Percentiles rank a stretch among this genome's conserved stretches.
Evolutionary conservation across 2,797 vertebrate species (phyloP).

Genomic region (Tokudaia tokunoshimensis): DNA sequence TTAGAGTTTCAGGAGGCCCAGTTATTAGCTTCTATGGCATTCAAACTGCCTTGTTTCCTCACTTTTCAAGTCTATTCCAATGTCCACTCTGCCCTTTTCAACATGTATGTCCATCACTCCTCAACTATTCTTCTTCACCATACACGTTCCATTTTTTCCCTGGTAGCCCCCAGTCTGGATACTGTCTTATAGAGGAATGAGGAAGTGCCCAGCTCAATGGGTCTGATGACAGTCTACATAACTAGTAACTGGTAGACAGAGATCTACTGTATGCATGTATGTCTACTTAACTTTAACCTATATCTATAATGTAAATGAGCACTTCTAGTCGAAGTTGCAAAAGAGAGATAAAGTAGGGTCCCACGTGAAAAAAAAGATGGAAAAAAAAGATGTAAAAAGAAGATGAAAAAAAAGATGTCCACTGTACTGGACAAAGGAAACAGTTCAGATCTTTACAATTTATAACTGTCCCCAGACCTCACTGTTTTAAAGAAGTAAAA

Average conservation of each 20-base stretch:
- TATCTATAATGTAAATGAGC: conserved; percentile 11
- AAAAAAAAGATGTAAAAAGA: neutral
- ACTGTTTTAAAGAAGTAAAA: conserved; percentile 56
- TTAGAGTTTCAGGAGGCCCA: neutral
- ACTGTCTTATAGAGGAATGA: neutral
- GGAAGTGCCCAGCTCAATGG: neutral
- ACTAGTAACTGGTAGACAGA: conserved; percentile 22
- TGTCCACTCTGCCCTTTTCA: neutral
- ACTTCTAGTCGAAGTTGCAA: conserved; percentile 37
- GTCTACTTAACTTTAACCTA: conserved; percentile 33
- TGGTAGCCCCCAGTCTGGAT: conserved; percentile 2
- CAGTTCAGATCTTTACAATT: conserved; percentile 53
- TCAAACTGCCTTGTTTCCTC: neutral
- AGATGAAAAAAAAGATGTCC: neutral
- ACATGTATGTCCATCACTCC: neutral
- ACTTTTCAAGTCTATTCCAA: neutral
- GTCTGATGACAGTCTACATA: neutral
- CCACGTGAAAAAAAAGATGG: neutral
- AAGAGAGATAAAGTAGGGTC: conserved; percentile 40
- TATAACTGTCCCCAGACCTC: neutral
- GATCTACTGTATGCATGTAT: conserved; percentile 3
- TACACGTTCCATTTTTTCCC: conserved; percentile 33
- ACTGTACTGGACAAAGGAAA: conserved; percentile 44
- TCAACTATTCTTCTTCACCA: neutral
- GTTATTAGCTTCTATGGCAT: conserved; percentile 21